A percentile compares a stretch with the other conserved stretches of the same genome.
These are phyloP conservation scores for Caenorhabditis inopinata DNA, from an alignment of 1,140 invertebrate species.

Conservation along the genomic window DNA sequence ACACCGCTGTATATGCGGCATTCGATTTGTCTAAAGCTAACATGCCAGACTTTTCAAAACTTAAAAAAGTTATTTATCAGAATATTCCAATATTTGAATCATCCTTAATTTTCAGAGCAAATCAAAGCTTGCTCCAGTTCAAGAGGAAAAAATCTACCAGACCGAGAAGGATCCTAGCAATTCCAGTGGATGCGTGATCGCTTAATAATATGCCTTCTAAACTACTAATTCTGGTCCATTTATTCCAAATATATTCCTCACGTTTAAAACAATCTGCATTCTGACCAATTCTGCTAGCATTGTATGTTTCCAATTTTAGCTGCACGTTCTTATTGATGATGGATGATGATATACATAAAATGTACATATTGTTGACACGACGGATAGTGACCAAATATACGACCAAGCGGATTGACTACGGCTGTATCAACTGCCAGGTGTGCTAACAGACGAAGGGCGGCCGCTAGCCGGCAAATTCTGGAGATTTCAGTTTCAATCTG, in stretches of 20 bases:
- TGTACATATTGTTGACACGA: conserved; percentile 29
- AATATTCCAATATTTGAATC: too few relatives aligned
- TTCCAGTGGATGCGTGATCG: conserved; percentile 72
- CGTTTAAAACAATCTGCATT: too few relatives aligned
- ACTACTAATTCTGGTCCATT: not conserved
- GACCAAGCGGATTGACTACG: not conserved
- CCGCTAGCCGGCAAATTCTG: not conserved
- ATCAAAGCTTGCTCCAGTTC: conserved; percentile 73
- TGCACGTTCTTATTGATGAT: not conserved
- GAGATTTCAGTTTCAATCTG: not conserved
- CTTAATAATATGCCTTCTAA: not conserved
- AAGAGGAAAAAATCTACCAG: conserved; percentile 73
- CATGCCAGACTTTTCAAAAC: conserved; percentile 59
- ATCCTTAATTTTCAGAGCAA: conserved; percentile 54
- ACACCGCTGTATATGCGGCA: conserved; percentile 70
- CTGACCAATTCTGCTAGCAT: not conserved
- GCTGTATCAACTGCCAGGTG: conserved; percentile 13
- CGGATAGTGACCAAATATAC: not conserved
- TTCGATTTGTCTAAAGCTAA: conserved; percentile 70
- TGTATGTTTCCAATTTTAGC: conserved; percentile 26
- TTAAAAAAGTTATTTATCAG: too few relatives aligned
- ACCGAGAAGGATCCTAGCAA: conserved; percentile 73
- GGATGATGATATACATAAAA: conserved; percentile 24
- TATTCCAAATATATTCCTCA: too few relatives aligned
- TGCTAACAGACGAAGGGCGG: not conserved